Evolutionary conservation across 2,797 vertebrate species (phyloP).

Genomic region (Anableps anableps): DNA sequence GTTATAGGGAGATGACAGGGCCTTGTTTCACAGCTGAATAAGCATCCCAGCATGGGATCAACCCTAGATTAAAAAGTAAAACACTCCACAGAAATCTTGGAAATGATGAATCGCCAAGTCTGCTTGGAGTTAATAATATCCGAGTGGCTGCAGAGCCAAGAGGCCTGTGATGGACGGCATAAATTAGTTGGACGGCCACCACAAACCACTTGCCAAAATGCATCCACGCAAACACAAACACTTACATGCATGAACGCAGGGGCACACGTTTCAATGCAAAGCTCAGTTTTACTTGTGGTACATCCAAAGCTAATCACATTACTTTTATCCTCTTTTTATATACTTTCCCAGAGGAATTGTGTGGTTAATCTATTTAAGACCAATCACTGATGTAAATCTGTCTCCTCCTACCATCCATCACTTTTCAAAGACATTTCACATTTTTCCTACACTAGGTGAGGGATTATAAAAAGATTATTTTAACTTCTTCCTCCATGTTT

Average conservation of each 20-base stretch:
- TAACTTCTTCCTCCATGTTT: slow-evolving; percentile 24
- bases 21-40: slow-evolving; percentile 69
- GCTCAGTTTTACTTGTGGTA: not conserved
- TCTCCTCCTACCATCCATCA: slow-evolving; percentile 20
- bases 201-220: not conserved
- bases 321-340: slow-evolving; percentile 18
- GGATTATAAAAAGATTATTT: slow-evolving; percentile 21
- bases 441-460: not conserved
- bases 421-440: slow-evolving; percentile 30
- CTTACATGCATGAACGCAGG: slow-evolving; percentile 9
- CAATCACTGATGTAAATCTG: slow-evolving; percentile 23
- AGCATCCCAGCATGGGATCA: slow-evolving; percentile 55
- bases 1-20: slow-evolving; percentile 55
- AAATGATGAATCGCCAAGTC: slow-evolving; percentile 62
- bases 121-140: slow-evolving; percentile 50
- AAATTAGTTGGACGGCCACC: slow-evolving; percentile 31
- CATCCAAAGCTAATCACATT: slow-evolving; percentile 22
- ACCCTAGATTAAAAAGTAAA: slow-evolving; percentile 68
- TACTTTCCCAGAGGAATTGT: slow-evolving; percentile 10
- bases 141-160: slow-evolving; percentile 46
- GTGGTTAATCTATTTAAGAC: slow-evolving; percentile 30
- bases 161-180: slow-evolving; percentile 22
- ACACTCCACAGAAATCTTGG: slow-evolving; percentile 53
- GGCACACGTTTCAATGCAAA: slow-evolving; percentile 5
- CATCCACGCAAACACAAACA: not conserved